These are phyloP conservation scores for Xiphophorus maculatus DNA, from an alignment of 2,113 vertebrate species.

Conservation along the genomic window DNA sequence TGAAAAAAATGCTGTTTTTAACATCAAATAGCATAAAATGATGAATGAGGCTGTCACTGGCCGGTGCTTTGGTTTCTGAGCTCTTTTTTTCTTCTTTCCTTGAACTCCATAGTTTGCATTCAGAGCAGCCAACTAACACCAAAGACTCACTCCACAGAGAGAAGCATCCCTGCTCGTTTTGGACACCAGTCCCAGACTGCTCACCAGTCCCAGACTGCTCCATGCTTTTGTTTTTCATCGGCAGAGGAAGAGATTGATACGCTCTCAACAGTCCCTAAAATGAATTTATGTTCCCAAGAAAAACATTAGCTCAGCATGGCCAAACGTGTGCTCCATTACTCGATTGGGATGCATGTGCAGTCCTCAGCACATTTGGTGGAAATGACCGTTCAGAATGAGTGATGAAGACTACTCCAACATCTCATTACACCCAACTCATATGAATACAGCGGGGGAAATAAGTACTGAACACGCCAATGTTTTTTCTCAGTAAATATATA, in stretches of 20 bases:
- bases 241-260: conserved; percentile 52
- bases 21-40: conserved; percentile 59
- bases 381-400: conserved; percentile 75
- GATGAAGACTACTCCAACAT: conserved; percentile 58
- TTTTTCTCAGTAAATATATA: neutral
- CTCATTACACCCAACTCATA: conserved; percentile 62
- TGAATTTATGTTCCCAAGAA: conserved; percentile 53
- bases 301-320: conserved; percentile 63
- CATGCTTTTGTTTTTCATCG: conserved; percentile 29
- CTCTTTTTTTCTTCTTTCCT: conserved; percentile 9
- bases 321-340: conserved; percentile 52
- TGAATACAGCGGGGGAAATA: conserved; percentile 8
- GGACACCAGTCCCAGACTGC: conserved; percentile 29
- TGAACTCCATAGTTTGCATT: conserved; percentile 42
- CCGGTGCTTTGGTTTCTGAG: conserved; percentile 38
- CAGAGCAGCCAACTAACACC: conserved; percentile 26
- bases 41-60: conserved; percentile 59
- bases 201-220: conserved; percentile 17
- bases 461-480: neutral
- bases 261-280: conserved; percentile 44
- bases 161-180: conserved; percentile 35
- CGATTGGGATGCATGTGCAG: conserved; percentile 58
- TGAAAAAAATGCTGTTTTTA: conserved; percentile 53
- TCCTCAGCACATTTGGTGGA: conserved; percentile 69
- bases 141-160: conserved; percentile 32